phyloP scores from a whole-genome alignment of 1,140 invertebrate genomes.

The Anthonomus grandis region DNA sequence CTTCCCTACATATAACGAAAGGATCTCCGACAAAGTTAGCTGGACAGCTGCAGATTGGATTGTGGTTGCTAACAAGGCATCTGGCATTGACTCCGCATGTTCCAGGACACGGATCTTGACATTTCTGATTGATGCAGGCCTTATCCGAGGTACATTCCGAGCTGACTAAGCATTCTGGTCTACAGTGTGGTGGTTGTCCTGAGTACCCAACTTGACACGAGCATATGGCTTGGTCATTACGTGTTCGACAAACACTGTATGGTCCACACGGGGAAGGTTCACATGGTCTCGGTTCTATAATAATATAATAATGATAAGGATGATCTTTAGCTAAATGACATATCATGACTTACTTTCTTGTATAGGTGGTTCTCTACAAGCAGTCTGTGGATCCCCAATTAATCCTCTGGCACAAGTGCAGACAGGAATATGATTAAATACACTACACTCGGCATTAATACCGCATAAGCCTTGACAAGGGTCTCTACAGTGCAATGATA shows the following conservation, averaged over 20 bases:
- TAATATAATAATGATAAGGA: constrained; percentile 10
- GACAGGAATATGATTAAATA: constrained; percentile 76
- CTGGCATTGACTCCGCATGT: constrained; percentile 75
- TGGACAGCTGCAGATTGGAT: constrained; percentile 80
- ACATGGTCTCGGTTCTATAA: constrained; percentile 63
- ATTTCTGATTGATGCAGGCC: constrained; percentile 78
- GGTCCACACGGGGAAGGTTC: constrained; percentile 77
- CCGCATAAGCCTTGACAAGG: constrained; percentile 85
- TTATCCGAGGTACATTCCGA: constrained; percentile 69
- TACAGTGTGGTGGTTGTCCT: constrained; percentile 71
- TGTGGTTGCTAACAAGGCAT: constrained; percentile 78
- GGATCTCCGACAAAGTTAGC: constrained; percentile 75
- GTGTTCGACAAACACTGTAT: constrained; percentile 71
- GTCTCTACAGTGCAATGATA: constrained; percentile 80
- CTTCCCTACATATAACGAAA: constrained; percentile 71
- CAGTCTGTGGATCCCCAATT: constrained; percentile 77
- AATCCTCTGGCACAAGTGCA: constrained; percentile 74
- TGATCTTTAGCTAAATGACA: not conserved
- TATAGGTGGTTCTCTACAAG: constrained; percentile 62
- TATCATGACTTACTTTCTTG: constrained; percentile 50
- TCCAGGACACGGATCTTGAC: constrained; percentile 75
- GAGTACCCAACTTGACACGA: constrained; percentile 72
- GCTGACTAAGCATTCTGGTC: constrained; percentile 76
- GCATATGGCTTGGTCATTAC: constrained; percentile 70
- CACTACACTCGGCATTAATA: constrained; percentile 70